Evolutionary conservation across 2,797 vertebrate species (phyloP).

Genomic region (Macrochelys suwanniensis): DNA sequence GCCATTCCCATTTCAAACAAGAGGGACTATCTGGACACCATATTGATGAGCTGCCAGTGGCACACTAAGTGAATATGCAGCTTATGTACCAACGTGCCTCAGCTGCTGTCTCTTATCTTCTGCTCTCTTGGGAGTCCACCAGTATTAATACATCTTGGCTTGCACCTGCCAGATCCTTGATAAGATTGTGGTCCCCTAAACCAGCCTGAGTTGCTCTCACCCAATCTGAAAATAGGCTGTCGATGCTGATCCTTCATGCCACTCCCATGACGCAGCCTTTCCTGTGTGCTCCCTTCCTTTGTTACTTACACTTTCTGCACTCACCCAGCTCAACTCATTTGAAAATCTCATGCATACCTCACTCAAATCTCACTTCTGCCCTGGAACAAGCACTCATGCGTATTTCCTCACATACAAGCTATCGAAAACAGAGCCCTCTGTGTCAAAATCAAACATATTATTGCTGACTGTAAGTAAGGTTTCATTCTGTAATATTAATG

Average conservation of each 20-base stretch:
- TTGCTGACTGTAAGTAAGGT: not conserved
- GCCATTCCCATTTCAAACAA: not conserved
- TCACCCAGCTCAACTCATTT: too few species aligned
- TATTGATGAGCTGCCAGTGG: not conserved
- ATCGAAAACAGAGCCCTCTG: not conserved
- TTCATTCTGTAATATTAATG: not conserved
- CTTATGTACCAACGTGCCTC: not conserved
- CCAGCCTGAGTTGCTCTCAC: not conserved
- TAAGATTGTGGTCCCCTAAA: not conserved
- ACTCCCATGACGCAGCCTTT: not conserved
- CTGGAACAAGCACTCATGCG: not conserved
- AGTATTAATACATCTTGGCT: not conserved
- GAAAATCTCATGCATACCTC: not conserved
- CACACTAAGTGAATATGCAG: not conserved
- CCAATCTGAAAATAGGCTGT: not conserved
- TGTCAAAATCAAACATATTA: not conserved
- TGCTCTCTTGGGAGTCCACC: not conserved
- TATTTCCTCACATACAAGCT: not conserved
- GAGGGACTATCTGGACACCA: fast-evolving
- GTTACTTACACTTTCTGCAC: not conserved
- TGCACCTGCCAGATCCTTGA: not conserved
- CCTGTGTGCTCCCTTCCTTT: not conserved
- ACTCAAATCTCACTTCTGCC: too few species aligned
- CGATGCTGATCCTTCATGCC: not conserved
- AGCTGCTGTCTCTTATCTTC: not conserved